A percentile compares a stretch with the other conserved stretches of the same genome.
These are phyloP conservation scores for Procapra przewalskii DNA, from an alignment of 2,113 vertebrate genomes.

Conservation along the genomic window DNA sequence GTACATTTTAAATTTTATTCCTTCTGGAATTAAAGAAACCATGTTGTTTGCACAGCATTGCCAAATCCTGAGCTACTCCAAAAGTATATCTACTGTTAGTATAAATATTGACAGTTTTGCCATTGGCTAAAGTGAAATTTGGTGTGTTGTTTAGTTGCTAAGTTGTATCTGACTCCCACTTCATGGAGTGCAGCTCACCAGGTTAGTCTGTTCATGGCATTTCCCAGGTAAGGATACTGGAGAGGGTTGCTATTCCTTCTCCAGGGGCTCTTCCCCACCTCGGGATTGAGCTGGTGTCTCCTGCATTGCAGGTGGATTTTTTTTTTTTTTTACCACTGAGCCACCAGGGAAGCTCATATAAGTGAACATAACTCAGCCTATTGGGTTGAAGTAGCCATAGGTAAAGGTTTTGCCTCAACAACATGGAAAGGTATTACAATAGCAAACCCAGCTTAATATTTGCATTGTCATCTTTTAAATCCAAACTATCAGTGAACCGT, in stretches of 20 bases:
- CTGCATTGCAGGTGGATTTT: background rate
- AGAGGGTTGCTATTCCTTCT: background rate
- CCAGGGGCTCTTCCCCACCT: background rate
- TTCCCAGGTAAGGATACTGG: background rate
- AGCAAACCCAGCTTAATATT: background rate
- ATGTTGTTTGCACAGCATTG: background rate
- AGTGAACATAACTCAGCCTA: background rate
- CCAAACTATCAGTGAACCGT: background rate
- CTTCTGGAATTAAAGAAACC: background rate
- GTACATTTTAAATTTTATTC: background rate
- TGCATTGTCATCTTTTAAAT: background rate
- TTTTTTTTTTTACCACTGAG: background rate
- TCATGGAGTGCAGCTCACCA: background rate
- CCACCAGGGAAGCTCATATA: background rate
- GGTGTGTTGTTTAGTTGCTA: background rate
- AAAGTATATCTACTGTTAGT: background rate
- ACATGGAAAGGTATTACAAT: background rate
- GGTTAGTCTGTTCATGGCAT: background rate
- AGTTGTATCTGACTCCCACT: background rate
- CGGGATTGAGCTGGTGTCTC: background rate
- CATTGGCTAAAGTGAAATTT: background rate
- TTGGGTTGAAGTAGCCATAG: background rate
- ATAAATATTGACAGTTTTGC: background rate
- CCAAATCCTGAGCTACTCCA: background rate
- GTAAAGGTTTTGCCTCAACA: background rate